Evolutionary conservation across 2,113 vertebrate species (phyloP), one percentile per base, ranked within the genome.

Genomic region (Pyrgilauda ruficollis): DNA sequence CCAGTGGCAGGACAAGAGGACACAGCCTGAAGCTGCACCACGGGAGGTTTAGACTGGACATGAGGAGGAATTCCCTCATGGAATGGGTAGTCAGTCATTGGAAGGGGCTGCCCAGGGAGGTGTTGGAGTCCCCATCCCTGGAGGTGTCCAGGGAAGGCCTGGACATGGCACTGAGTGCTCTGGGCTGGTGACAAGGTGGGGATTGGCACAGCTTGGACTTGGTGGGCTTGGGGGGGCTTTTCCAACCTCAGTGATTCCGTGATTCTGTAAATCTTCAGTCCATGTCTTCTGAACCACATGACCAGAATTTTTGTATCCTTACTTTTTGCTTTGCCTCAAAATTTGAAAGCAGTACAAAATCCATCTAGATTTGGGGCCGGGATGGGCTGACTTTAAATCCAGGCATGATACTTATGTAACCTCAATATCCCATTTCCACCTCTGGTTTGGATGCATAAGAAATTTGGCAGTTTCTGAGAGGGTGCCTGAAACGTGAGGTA

Each of bases 141-240:
- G 26, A 62, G 21, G 4, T 27, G 21, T 35, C 47, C 41, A n/a
- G 5, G 39, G 17, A 30, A n/a, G 0, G 6, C 3, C 24, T 30
- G 55, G 53, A 18, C 0, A 0, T 41, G 30, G 11, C 78, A 31
- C 47, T 47, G 3, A 55, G 26, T 5, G 41, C 21, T 35, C 30
- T 69, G 31, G 12, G 9, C 17, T 35, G 17, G 17, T 5, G 47
- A 27, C 15, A 33, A 5, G 5, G 18, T 33, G 21, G 22, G 14
- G 4, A 33, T 8, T 1, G 0, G 1, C 47, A 62, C 21, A 76
- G 17, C 7, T 19, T 22, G 39, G 14, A 2, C 4, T n/a, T 1
- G 0, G 11, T 30, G 21, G 10, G 4, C n/a, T 83, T 55, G 63
- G n/a, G 47, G 8, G 9, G 6, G 7, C n/a, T 83, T 76, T 83